phyloP scores from a whole-genome alignment of 2,888 invertebrate species.

The Gymnocheta viridis region DNA sequence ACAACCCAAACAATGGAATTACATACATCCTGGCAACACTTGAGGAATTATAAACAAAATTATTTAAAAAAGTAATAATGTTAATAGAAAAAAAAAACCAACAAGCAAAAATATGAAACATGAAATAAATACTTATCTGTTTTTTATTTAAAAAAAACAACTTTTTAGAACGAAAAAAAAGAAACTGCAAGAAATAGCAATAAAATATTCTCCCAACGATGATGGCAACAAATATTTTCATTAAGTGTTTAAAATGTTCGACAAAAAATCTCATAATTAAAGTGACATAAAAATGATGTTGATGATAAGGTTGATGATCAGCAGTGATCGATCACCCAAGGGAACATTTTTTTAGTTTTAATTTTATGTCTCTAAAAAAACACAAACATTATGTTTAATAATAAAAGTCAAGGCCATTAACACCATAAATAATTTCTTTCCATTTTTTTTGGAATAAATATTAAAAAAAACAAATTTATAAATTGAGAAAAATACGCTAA shows the following conservation, averaged over 20 bases:
- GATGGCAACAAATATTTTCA: too few relatives aligned
- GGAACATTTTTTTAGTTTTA: background rate
- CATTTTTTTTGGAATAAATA: background rate
- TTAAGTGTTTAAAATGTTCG: background rate
- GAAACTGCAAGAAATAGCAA: too few relatives aligned
- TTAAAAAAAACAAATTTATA: background rate
- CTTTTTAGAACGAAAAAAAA: too few relatives aligned
- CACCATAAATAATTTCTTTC: slow-evolving; percentile 48
- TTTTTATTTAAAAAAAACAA: too few relatives aligned
- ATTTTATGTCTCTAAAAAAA: background rate
- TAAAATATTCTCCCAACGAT: too few relatives aligned
- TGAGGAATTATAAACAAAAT: too few relatives aligned
- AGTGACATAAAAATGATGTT: background rate
- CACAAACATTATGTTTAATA: slow-evolving; percentile 11
- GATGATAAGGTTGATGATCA: background rate
- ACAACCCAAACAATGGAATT: too few relatives aligned
- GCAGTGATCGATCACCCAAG: background rate
- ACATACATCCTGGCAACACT: too few relatives aligned
- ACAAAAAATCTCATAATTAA: background rate
- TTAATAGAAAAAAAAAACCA: too few relatives aligned
- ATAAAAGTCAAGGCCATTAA: slow-evolving; percentile 66
- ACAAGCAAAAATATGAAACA: too few relatives aligned
- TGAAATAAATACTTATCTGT: too few relatives aligned
- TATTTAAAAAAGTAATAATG: too few relatives aligned
- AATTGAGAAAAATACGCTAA: background rate